These are phyloP conservation scores for Dyspetes luteomarginatus DNA, from an alignment of 2,888 invertebrate genomes.

Conservation along the genomic window DNA sequence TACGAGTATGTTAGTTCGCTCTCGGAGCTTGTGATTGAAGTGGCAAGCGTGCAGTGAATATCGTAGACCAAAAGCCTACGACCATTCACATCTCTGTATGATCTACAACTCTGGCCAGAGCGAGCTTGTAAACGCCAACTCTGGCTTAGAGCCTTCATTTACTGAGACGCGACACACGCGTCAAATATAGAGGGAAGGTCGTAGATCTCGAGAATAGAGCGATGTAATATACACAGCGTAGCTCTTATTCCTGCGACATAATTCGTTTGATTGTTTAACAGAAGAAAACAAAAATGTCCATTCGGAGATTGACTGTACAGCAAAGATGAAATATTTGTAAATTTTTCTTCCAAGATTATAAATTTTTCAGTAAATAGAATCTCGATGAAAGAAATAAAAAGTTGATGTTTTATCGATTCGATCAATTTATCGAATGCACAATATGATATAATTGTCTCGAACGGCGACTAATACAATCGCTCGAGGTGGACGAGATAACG, in stretches of 20 bases:
- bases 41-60: constrained; percentile 61
- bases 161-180: constrained; percentile 69
- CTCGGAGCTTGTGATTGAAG: constrained; percentile 60
- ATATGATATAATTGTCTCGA: background rate
- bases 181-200: constrained; percentile 58
- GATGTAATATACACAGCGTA: constrained; percentile 18
- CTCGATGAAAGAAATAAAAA: constrained; percentile 4
- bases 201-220: constrained; percentile 60
- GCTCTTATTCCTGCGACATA: constrained; percentile 30
- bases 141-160: constrained; percentile 75
- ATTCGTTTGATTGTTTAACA: background rate
- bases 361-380: background rate
- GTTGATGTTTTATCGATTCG: constrained; percentile 23
- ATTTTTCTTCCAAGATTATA: background rate
- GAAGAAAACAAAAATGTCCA: background rate
- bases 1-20: constrained; percentile 42
- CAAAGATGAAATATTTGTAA: background rate
- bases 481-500: constrained; percentile 48
- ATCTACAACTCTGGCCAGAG: constrained; percentile 72
- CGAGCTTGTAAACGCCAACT: constrained; percentile 56
- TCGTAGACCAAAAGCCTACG: constrained; percentile 69
- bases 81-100: constrained; percentile 77
- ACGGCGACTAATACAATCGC: background rate
- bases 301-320: background rate
- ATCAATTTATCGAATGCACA: constrained; percentile 19